Base-by-base conservation (phyloP, 2,888 invertebrate species). In the Pseudolycoriella hygida region DNA sequence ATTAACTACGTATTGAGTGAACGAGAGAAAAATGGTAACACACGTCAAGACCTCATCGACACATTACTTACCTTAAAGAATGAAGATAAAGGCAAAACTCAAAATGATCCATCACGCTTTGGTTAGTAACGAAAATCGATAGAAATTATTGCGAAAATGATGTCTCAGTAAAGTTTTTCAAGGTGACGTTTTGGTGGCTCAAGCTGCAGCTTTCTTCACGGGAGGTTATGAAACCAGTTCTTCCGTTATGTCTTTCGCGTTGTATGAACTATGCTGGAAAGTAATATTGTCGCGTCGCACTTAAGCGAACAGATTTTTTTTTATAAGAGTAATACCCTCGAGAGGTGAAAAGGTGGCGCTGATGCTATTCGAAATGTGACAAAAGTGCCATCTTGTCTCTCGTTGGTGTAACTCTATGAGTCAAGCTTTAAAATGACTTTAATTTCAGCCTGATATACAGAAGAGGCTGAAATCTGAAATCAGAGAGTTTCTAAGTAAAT, bases 11-110 rank as follows among this genome's bases (percentile, higher is more conserved):
- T 67, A 1, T 60, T 71, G 37, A 50, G 55, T 1, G 56, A 62
- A 15, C 57, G 73, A 2, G 60, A 64, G 42, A 52, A 57, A 31
- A 57, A 60, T 1, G 65, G 66, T 5, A 49, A 55, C 6, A 60
- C 56, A 1, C 56, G 69, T 17, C 59, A 62, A 39, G 64, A 67
- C 32, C 58, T 72, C 1, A 62, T 73, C 19, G 71, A 72, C 50
- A 51, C 68, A 3, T 52, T 73, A 11, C 55, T 72, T 31, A 59
- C 61, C 2, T 47, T 71, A 4, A 66, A 60, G 25, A 56, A 61
- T 42, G 38, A 41, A 25, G 47, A 42, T 40, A 18, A 17, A 19
- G 12, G 18, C 17, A 43, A 43, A 17, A 14, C 17, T 11, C 14
- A 8, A 6, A 38, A 2, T 14, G 38, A 11, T 17, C 4, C 25